phyloP scores from a whole-genome alignment of 2,113 vertebrate species.

The Melanostigma gelatinosum region DNA sequence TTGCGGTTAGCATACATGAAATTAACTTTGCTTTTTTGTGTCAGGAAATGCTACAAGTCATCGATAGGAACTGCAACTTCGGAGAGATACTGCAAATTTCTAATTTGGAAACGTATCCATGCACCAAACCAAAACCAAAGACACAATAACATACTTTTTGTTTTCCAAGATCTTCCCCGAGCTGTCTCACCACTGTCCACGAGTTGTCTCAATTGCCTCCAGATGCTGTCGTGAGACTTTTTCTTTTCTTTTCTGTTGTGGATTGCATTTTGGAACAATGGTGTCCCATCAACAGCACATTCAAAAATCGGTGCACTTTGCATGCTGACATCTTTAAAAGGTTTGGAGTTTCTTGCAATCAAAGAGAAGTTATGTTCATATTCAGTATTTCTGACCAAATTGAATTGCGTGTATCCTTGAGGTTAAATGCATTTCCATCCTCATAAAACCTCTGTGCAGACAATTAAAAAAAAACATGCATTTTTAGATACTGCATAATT shows the following conservation, averaged over 20 bases:
- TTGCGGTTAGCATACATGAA: not conserved
- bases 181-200: constrained; percentile 33
- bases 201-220: constrained; percentile 36
- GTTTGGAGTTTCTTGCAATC: not conserved
- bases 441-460: not conserved
- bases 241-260: constrained; percentile 18
- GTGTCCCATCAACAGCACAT: not conserved
- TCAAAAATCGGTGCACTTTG: not conserved
- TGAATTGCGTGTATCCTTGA: not conserved
- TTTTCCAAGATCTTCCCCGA: constrained; percentile 36
- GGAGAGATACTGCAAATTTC: not conserved
- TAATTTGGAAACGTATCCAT: constrained; percentile 25
- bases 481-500: not conserved
- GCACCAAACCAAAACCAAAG: constrained; percentile 42
- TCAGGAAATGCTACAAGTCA: constrained; percentile 2
- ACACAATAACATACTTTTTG: constrained; percentile 9
- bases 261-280: constrained; percentile 7
- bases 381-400: not conserved
- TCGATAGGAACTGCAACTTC: constrained; percentile 11
- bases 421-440: not conserved
- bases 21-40: not conserved
- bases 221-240: constrained; percentile 7
- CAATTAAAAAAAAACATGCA: not conserved
- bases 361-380: not conserved
- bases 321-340: not conserved